Evolutionary conservation across 1,140 invertebrate species (phyloP).

Genomic region (Platorchestia sp.): DNA sequence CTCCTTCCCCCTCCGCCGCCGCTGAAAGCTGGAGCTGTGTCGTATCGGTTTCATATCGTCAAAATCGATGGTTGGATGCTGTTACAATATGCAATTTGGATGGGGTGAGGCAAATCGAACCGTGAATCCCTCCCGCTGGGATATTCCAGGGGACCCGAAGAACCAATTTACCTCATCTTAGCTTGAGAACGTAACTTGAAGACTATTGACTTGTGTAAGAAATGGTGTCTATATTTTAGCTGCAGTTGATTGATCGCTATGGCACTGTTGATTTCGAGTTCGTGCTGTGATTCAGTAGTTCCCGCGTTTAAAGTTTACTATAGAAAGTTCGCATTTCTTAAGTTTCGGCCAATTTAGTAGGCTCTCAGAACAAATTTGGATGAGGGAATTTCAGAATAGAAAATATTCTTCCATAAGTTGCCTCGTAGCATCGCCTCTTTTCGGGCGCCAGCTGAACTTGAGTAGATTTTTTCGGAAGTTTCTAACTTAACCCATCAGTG

Average conservation of each 20-base stretch:
- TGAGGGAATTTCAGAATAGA: background rate
- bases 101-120: conserved; percentile 35
- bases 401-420: background rate
- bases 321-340: background rate
- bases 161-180: background rate
- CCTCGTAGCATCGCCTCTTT: background rate
- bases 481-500: conserved; percentile 48
- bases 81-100: conserved; percentile 53
- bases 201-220: background rate
- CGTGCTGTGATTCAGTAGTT: background rate
- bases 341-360: background rate
- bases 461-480: conserved; percentile 37
- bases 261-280: background rate
- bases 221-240: background rate
- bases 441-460: conserved; percentile 16
- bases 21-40: conserved; percentile 23
- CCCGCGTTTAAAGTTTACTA: background rate
- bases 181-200: background rate
- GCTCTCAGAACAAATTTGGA: background rate
- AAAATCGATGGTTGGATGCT: conserved; percentile 49
- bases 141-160: background rate
- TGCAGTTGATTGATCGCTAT: background rate
- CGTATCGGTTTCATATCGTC: conserved; percentile 49
- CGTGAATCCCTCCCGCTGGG: background rate
- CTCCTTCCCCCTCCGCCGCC: too few relatives aligned